These are phyloP conservation scores for Diaperis boleti DNA, from an alignment of 2,888 invertebrate genomes.

Conservation along the genomic window DNA sequence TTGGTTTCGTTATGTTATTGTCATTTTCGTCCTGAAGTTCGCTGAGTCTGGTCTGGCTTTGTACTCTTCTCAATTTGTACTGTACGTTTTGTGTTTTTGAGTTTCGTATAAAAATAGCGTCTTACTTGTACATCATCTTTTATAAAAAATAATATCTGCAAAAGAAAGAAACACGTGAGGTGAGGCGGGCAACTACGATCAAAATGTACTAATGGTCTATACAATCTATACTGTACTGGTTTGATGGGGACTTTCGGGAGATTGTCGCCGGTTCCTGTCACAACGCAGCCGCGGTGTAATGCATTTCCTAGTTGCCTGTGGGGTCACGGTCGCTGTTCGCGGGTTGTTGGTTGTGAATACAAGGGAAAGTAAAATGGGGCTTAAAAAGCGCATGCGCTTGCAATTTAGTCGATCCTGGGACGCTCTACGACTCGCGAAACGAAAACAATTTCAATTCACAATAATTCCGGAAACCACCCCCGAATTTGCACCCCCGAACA, in stretches of 20 bases:
- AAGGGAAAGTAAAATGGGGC: slow-evolving; percentile 51
- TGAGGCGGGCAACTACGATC: neutral
- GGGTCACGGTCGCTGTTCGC: slow-evolving; percentile 59
- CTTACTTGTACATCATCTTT: slow-evolving; percentile 57
- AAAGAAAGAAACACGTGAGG: slow-evolving; percentile 45
- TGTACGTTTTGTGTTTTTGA: slow-evolving; percentile 52
- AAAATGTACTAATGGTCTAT: neutral
- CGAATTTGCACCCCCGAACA: neutral
- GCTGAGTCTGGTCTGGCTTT: slow-evolving; percentile 54
- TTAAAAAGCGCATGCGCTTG: slow-evolving; percentile 47
- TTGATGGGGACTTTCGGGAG: slow-evolving; percentile 16
- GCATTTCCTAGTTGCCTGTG: slow-evolving; percentile 63
- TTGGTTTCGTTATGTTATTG: slow-evolving; percentile 28
- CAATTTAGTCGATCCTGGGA: slow-evolving; percentile 51
- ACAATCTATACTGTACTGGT: slow-evolving; percentile 12
- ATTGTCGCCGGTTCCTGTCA: slow-evolving; percentile 21
- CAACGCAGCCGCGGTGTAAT: slow-evolving; percentile 56
- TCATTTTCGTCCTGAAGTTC: slow-evolving; percentile 39
- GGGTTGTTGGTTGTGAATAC: slow-evolving; percentile 46
- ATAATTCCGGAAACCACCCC: slow-evolving; percentile 18
- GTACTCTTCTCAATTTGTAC: slow-evolving; percentile 65
- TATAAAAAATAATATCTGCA: slow-evolving; percentile 63
- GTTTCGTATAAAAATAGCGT: slow-evolving; percentile 63
- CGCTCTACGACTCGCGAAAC: slow-evolving; percentile 43
- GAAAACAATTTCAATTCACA: slow-evolving; percentile 39